Base-by-base conservation (phyloP, 2,797 vertebrate species). In the Nyctibius grandis region DNA sequence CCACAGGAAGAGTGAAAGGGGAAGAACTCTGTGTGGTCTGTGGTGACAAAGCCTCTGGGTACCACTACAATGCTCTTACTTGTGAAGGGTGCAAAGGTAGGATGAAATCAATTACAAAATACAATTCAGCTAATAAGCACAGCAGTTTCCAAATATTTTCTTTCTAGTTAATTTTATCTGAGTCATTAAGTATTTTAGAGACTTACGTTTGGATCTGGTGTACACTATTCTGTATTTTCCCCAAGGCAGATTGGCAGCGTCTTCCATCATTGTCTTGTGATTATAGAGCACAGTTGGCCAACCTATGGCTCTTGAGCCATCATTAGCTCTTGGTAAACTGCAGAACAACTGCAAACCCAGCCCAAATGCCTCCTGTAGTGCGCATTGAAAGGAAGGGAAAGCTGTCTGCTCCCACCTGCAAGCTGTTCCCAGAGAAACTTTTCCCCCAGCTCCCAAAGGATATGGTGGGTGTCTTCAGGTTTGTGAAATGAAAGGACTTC, bases 1-100 rank as follows among this genome's bases (percentile, higher is more conserved):
- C 99, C 21, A 85, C 96, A 0, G 99, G 99, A 84, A 98, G 98
- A 93, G 97, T 98, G 64, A 99, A 99, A 98, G 99, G 99, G 82
- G 99, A 99, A 88, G 99, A 99, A 96, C 98, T 99, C 63, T 99
- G 99, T 86, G 99, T 99, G 29, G 99, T 99, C 86, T 99, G 99
- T 26, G 99, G 99, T 82, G 99, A 99, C 98, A 99, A 99, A 97
- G 99, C 99, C 9, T 99, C 99, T 22, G 99, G 99, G 51, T 99
- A 99, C 93, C 99, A 99, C 95, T 99, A 99, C 95, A 99, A 99
- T 1, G 99, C 99, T 38, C 98, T 99, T 53, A 99, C 99, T 84
- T 99, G 99, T 96, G 99, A 99, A 96, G 99, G 99, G 45, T 99
- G 99, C 94, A 99, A 99, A 99, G 99, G 99, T 99, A 98, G 91